These are phyloP conservation scores for Xenopus petersii DNA, from an alignment of 2,797 vertebrate species.

Conservation along the genomic window DNA sequence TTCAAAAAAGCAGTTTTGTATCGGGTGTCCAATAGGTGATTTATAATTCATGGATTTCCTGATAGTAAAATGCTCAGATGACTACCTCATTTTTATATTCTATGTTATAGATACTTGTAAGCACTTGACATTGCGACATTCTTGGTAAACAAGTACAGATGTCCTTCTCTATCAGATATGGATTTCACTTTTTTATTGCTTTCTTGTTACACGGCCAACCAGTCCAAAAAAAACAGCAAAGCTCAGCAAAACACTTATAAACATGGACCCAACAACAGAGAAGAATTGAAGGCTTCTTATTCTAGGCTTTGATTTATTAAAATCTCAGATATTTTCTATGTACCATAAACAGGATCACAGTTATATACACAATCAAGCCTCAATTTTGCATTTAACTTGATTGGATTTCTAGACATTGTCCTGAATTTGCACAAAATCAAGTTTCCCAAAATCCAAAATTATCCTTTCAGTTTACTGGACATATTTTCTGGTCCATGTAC, in stretches of 20 bases:
- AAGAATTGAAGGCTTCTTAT: not conserved
- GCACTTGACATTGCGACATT: constrained; percentile 38
- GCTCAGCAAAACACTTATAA: not conserved
- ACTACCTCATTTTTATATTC: constrained; percentile 37
- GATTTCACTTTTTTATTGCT: constrained; percentile 9
- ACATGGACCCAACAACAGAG: not conserved
- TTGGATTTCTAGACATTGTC: no score
- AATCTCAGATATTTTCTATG: no score
- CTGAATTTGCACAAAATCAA: no score
- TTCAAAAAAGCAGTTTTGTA: constrained; percentile 31
- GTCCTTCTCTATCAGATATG: constrained; percentile 22
- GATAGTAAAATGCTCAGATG: constrained; percentile 38
- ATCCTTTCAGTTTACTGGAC: no score
- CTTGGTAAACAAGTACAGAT: constrained; percentile 40
- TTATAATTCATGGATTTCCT: constrained; percentile 27
- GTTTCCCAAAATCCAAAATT: no score
- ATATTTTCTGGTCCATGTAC: no score
- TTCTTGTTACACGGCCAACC: constrained; percentile 12
- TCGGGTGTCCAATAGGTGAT: constrained; percentile 39
- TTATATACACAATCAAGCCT: no score
- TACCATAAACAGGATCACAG: no score
- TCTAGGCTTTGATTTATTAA: not conserved
- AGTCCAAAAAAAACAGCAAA: not conserved
- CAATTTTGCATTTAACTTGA: no score
- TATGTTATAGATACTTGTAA: constrained; percentile 28